phyloP scores from a whole-genome alignment of 2,888 invertebrate species.

The Clostera curtula region DNA sequence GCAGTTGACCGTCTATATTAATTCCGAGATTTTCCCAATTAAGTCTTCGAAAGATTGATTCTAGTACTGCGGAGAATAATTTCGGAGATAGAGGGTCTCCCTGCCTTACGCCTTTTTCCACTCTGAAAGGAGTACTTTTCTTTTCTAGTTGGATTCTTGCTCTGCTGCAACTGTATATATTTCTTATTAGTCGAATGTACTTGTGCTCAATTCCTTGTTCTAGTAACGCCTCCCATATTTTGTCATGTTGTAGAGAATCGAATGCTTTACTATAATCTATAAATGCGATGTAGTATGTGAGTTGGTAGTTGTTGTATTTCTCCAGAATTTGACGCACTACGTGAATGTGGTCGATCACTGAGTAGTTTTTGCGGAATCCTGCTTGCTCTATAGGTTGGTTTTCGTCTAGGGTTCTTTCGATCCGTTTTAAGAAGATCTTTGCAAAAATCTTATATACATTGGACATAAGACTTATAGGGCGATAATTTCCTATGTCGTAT shows the following conservation, averaged over 20 bases:
- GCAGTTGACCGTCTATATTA: too few species aligned
- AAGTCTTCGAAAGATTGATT: too few species aligned
- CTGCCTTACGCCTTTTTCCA: slow-evolving; percentile 4
- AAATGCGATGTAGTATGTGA: slow-evolving; percentile 3
- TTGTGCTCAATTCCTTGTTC: slow-evolving; percentile 4
- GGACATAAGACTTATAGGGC: slow-evolving; percentile 19
- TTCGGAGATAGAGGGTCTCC: slow-evolving; percentile 5
- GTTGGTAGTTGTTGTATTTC: background rate
- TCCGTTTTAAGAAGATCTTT: slow-evolving; percentile 12
- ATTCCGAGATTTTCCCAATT: too few species aligned
- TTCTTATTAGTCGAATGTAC: slow-evolving; percentile 5
- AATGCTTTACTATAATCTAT: slow-evolving; percentile 3
- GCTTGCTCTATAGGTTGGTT: slow-evolving; percentile 11
- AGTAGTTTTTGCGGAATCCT: slow-evolving; percentile 7
- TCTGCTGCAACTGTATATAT: slow-evolving; percentile 2
- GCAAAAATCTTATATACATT: slow-evolving; percentile 19
- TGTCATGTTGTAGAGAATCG: slow-evolving; percentile 1
- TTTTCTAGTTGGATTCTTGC: slow-evolving; percentile 3
- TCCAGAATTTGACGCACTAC: slow-evolving; percentile 2
- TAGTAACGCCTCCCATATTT: slow-evolving; percentile 2
- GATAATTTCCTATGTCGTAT: slow-evolving; percentile 16
- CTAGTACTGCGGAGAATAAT: too few species aligned
- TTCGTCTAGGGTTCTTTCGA: slow-evolving; percentile 14
- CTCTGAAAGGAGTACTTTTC: slow-evolving; percentile 1
- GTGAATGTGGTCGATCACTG: slow-evolving; percentile 6